Percentiles rank a stretch among this genome's conserved stretches.
These are phyloP conservation scores for Neoaliturus tenellus DNA, from an alignment of 2,888 invertebrate species.

Conservation along the genomic window DNA sequence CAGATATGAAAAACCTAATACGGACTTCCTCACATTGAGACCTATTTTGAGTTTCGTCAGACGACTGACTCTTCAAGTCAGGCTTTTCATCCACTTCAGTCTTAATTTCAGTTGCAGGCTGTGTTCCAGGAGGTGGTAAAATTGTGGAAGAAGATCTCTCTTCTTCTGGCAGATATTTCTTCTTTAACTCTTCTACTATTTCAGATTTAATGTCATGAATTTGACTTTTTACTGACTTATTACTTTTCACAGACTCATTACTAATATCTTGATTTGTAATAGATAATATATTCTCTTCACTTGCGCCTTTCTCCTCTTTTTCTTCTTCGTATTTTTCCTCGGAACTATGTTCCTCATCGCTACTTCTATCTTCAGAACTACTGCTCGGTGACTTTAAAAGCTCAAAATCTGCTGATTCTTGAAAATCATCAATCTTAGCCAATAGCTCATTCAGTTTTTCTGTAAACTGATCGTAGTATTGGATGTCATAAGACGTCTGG, in stretches of 20 bases:
- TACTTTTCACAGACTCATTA: not conserved
- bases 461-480: conserved; percentile 20
- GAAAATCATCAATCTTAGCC: conserved; percentile 3
- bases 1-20: conserved; percentile 27
- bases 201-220: not conserved
- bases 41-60: not conserved
- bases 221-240: not conserved
- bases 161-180: not conserved
- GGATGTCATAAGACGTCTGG: conserved; percentile 33
- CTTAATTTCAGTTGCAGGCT: not conserved
- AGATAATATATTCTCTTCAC: not conserved
- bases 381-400: not conserved
- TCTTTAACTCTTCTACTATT: not conserved
- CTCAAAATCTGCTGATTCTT: not conserved
- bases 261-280: not conserved
- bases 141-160: not conserved
- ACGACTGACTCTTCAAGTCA: not conserved
- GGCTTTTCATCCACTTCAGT: too few species aligned
- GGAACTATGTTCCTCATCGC: conserved; percentile 1
- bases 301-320: not conserved
- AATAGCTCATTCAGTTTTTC: conserved; percentile 24
- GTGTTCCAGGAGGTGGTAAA: not conserved
- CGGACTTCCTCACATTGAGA: not conserved
- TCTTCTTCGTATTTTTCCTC: not conserved
- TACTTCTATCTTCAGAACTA: not conserved